Evolutionary conservation across 2,888 invertebrate species (phyloP).

Genomic region (Acheta domesticus): DNA sequence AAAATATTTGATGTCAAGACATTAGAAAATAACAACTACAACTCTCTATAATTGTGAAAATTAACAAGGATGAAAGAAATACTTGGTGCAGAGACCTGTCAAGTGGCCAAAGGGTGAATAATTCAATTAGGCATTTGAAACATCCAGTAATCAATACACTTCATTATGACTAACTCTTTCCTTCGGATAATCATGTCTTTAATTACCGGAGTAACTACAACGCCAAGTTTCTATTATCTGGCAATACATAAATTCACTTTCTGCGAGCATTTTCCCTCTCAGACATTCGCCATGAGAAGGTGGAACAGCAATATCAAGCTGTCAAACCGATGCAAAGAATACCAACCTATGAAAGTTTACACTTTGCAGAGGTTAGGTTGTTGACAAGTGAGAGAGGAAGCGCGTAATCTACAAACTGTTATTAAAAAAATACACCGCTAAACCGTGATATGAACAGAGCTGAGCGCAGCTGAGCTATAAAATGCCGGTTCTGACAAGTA

Average conservation of each 20-base stretch:
- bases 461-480: too few relatives aligned
- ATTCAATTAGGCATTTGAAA: constrained; percentile 1
- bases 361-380: too few relatives aligned
- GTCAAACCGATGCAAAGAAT: neutral
- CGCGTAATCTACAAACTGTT: too few relatives aligned
- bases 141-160: neutral
- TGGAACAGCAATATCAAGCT: constrained; percentile 2
- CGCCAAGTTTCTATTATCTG: neutral
- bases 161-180: neutral
- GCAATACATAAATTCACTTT: neutral
- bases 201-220: neutral
- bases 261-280: neutral
- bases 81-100: neutral
- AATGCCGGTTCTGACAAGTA: too few relatives aligned
- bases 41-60: neutral
- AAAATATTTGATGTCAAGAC: neutral
- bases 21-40: neutral
- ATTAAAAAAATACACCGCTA: too few relatives aligned
- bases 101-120: neutral
- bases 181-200: neutral
- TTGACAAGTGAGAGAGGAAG: too few relatives aligned
- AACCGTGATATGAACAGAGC: too few relatives aligned
- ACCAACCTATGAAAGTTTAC: too few relatives aligned
- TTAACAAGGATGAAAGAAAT: neutral
- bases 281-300: constrained; percentile 1